These are phyloP conservation scores for Sprattus sprattus DNA, from an alignment of 2,113 vertebrate species.

Conservation along the genomic window DNA sequence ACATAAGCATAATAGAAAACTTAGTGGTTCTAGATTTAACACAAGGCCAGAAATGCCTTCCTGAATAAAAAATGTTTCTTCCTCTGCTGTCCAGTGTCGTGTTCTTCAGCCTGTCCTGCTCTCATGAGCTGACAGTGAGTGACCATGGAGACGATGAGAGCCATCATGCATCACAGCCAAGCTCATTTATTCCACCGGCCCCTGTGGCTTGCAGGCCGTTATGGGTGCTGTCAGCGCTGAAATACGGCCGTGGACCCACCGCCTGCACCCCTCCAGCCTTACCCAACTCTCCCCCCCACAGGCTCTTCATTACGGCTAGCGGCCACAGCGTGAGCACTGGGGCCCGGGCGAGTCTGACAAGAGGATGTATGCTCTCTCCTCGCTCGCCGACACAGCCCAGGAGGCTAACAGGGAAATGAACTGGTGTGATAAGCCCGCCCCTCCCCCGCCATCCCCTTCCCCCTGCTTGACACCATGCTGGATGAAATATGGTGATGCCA, in stretches of 20 bases:
- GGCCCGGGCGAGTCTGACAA: not conserved
- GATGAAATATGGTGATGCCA: conserved; percentile 1
- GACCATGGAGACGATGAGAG: not conserved
- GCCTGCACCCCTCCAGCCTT: not conserved
- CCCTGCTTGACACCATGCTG: not conserved
- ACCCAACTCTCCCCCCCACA: not conserved
- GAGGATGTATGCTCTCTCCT: not conserved
- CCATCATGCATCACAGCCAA: not conserved
- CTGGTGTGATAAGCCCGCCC: not conserved
- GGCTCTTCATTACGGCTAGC: conserved; percentile 7
- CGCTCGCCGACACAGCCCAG: not conserved
- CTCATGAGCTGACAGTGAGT: not conserved
- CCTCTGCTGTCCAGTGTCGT: not conserved
- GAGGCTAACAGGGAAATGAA: not conserved
- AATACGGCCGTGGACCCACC: not conserved
- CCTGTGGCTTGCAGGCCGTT: not conserved
- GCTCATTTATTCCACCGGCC: not conserved
- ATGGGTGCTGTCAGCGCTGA: conserved; percentile 6
- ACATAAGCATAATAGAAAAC: no score
- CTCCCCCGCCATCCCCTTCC: not conserved
- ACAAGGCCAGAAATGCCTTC: no score
- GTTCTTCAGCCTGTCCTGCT: not conserved
- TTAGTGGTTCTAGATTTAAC: no score
- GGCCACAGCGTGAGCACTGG: not conserved
- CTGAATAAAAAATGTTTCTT: no score